A percentile compares a stretch with the other conserved stretches of the same genome.
These are phyloP conservation scores for Anastrepha ludens DNA, from an alignment of 1,140 invertebrate genomes.

Conservation along the genomic window DNA sequence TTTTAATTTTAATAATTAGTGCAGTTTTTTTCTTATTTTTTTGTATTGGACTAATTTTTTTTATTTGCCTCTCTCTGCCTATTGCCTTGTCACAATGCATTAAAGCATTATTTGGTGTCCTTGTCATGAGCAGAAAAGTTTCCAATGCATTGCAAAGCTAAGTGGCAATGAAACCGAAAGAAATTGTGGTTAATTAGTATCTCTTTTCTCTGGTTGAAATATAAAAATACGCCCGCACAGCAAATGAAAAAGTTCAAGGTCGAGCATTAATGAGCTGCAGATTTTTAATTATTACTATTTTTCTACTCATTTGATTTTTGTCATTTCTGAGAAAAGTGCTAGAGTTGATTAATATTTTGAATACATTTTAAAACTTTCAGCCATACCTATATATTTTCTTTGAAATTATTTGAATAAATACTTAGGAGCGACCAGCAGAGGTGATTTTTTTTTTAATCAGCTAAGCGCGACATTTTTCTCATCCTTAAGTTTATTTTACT, in stretches of 20 bases:
- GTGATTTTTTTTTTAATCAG: too few relatives aligned
- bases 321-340: neutral
- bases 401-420: too few relatives aligned
- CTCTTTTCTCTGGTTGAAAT: neutral
- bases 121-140: conserved; percentile 8
- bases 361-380: too few relatives aligned
- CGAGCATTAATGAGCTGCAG: neutral
- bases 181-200: conserved; percentile 38
- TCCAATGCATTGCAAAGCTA: neutral
- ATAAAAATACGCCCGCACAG: neutral
- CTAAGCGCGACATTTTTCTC: too few relatives aligned
- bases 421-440: too few relatives aligned
- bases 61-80: neutral
- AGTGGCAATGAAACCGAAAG: neutral
- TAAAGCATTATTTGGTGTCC: neutral
- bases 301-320: neutral
- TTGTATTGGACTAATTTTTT: neutral
- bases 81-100: neutral
- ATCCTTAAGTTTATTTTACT: too few relatives aligned
- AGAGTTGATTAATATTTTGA: too few relatives aligned
- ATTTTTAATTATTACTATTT: neutral
- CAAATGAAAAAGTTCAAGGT: conserved; percentile 9
- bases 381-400: too few relatives aligned
- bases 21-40: neutral
- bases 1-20: too few relatives aligned